A percentile compares a stretch with the other conserved stretches of the same genome.
These are phyloP conservation scores for Orcinus orca DNA, from an alignment of 2,113 vertebrate species.

Conservation along the genomic window DNA sequence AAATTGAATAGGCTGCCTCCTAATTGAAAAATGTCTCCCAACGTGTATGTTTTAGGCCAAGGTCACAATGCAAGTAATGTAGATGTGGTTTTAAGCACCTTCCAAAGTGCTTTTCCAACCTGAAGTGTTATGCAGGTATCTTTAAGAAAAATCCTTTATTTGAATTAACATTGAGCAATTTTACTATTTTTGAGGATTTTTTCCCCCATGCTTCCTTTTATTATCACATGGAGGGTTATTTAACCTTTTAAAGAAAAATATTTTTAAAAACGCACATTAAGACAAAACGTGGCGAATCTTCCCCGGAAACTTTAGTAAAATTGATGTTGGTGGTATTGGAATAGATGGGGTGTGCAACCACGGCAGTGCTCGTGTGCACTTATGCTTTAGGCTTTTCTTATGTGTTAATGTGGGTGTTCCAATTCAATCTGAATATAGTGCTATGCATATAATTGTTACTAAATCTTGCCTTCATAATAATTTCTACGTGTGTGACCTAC, in stretches of 20 bases:
- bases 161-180: background rate
- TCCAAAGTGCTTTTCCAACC: background rate
- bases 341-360: fast-evolving
- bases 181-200: background rate
- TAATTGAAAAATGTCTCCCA: background rate
- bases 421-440: background rate
- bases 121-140: background rate
- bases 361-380: background rate
- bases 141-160: background rate
- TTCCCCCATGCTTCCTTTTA: background rate
- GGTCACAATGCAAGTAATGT: background rate
- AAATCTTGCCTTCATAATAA: conserved; percentile 39
- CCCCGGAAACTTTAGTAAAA: background rate
- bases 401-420: background rate
- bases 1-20: background rate
- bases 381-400: background rate
- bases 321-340: background rate
- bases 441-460: background rate
- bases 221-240: background rate
- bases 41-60: background rate
- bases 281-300: background rate
- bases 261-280: background rate
- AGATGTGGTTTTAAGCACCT: background rate
- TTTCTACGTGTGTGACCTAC: background rate
- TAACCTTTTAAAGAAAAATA: conserved; percentile 26